Base-by-base conservation (phyloP, 2,888 invertebrate species). In the Nyleta sp. region DNA sequence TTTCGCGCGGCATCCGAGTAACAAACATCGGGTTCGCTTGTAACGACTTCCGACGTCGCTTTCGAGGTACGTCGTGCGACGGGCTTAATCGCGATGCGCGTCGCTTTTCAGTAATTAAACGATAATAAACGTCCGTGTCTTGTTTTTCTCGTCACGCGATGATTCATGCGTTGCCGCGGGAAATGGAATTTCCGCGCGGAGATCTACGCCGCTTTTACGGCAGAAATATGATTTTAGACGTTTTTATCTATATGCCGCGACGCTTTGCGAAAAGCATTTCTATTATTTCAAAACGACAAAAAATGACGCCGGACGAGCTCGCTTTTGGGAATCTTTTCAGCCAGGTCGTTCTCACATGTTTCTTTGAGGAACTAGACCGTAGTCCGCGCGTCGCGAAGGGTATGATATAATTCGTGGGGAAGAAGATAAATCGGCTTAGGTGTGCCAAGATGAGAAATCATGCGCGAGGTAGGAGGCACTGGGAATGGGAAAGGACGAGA, bases 361-460 rank as follows among this genome's bases (percentile, higher is more conserved):
- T 72, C 57, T 28, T 59, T 35, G 62, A 62, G 50, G 11, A 60
- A 57, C 60, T 50, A 38, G 33, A 55, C 50, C 48, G 33, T 44
- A 31, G 77, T 60, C 71, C 13, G 22, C 8, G 50, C 62, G 48
- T 57, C 50, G 77, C 53, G 40, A 13, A 22, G 24, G 53, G 60
- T 55, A 53, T 67, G 72, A 72, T 72, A 72, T 78, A 78, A 78
- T 78, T 78, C 77, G 53, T 64, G 38, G 31, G 70, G 48, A 75
- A 72, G 77, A 77, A 77, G 77, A 77, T 71, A 77, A 77, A 77
- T 71, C 77, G 71, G 67, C 48, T 71, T 65, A 71, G 67, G 71
- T 77, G 77, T 46, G 76, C 46, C 55, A 8, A 57, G 77, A 82
- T 83, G 82, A 84, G 82, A 81, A 84, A 84, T 84, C 82, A 82